These are phyloP conservation scores for Helogale parvula DNA, from an alignment of 2,113 vertebrate species.

Conservation along the genomic window DNA sequence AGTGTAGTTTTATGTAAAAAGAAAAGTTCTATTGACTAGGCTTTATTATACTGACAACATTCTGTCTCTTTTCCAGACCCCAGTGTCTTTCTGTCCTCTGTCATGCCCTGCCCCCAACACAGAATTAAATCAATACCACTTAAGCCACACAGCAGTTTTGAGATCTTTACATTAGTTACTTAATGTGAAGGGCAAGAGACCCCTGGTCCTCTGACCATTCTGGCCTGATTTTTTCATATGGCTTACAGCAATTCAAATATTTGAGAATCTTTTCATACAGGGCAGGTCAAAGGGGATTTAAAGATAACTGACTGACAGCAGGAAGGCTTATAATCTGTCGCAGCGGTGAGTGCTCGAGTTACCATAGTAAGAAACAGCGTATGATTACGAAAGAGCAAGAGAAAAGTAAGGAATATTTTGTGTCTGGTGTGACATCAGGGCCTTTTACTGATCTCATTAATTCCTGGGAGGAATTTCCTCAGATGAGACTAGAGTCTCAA, in stretches of 20 bases:
- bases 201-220: neutral
- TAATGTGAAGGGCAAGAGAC: constrained; percentile 23
- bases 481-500: neutral
- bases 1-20: neutral
- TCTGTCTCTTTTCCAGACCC: neutral
- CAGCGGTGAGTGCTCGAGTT: neutral
- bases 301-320: neutral
- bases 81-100: neutral
- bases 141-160: constrained; percentile 17
- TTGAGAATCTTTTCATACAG: constrained; percentile 38
- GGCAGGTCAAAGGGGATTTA: constrained; percentile 38
- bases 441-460: constrained; percentile 52
- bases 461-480: constrained; percentile 22
- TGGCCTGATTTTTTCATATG: constrained; percentile 43
- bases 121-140: constrained; percentile 21
- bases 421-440: neutral
- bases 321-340: neutral
- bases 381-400: constrained; percentile 38
- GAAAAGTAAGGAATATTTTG: neutral
- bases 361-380: neutral
- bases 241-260: constrained; percentile 53
- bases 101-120: neutral
- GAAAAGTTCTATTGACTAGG: neutral
- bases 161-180: constrained; percentile 53
- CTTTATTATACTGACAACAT: neutral